These are phyloP conservation scores for Dromococcyx pavoninus DNA, from an alignment of 2,797 vertebrate genomes.

Conservation along the genomic window DNA sequence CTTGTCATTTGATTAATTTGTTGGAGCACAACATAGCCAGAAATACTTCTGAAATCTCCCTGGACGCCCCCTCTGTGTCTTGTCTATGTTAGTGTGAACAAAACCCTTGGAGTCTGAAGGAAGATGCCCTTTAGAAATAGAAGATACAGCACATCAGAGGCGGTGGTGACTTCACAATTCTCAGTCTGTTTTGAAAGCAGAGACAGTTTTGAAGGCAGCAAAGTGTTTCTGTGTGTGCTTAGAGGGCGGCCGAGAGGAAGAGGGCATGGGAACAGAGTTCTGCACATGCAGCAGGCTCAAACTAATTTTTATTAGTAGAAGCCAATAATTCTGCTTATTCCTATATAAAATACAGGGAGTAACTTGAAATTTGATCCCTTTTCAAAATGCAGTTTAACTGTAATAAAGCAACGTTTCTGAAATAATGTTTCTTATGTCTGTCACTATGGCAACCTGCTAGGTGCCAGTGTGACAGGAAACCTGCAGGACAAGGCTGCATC, in stretches of 20 bases:
- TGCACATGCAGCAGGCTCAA: no score
- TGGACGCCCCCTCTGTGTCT: neutral
- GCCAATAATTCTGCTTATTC: constrained; percentile 13
- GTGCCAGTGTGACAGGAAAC: constrained; percentile 19
- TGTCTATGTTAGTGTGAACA: neutral
- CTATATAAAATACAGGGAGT: neutral
- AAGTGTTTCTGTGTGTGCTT: no score
- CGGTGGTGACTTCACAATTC: neutral
- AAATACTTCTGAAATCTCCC: neutral
- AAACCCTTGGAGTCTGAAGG: neutral
- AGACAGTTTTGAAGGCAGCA: neutral
- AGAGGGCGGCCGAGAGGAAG: no score
- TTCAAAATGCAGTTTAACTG: constrained; percentile 25
- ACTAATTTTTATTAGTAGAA: neutral
- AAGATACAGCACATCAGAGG: neutral
- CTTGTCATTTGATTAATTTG: neutral
- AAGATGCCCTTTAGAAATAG: neutral
- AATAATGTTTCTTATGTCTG: constrained; percentile 35
- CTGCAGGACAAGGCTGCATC: constrained; percentile 21
- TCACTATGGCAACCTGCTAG: constrained; percentile 65
- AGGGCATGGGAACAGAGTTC: no score
- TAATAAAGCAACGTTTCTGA: constrained; percentile 62
- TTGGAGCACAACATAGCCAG: neutral
- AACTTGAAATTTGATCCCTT: constrained; percentile 7
- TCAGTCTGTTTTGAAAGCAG: neutral